Evolutionary conservation across 92 coral and sea anemone genomes (phyloP), one percentile per base, ranked within the genome.

Genomic region (Actinostola sp.): DNA sequence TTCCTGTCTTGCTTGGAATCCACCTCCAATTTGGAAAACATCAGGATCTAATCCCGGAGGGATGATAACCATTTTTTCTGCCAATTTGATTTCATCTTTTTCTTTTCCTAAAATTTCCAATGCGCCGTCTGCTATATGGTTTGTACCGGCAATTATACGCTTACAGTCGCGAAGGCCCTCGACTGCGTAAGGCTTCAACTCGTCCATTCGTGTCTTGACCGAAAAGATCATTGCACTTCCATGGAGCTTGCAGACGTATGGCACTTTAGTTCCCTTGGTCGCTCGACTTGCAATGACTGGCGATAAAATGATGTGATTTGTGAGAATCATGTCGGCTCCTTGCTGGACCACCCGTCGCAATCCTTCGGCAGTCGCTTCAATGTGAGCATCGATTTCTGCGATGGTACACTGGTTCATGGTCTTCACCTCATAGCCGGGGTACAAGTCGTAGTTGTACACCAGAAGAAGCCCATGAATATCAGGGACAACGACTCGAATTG

Each of bases 41-140:
- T 88, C 89, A 2, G 97, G 97, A 58, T 92, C 97, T 63, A 92
- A 69, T 6, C 97, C 97, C 5, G 97, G 93, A 33, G 93, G 84
- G 38, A 92, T 86, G 46, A 92, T 75, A 54, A 82, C 88, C 51
- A 78, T 73, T 63, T 92, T 92, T 49, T 61, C 46, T 20, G 60
- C 77, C 68, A 88, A 48, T 12, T 76, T 87, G 34, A 84, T 80
- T 46, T 58, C 89, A 13, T 85, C 82, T 55, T 74, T 88, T 39
- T 92, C 93, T 11, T 39, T 57, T 3, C 70, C 45, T 28, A 92
- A 77, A 15, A 81, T 60, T 27, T 88, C 93, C 28, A 58, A 66
- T 10, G 88, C 92, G 31, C 71, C 61, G 16, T 63, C 55, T n/a
- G 83, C 85, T 63, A 92, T 65, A 75, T 77, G 77, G 30, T 84